Evolutionary conservation across 2,797 vertebrate species (phyloP), one percentile per base, ranked within the genome.

Genomic region (Rhinogobio ventralis): DNA sequence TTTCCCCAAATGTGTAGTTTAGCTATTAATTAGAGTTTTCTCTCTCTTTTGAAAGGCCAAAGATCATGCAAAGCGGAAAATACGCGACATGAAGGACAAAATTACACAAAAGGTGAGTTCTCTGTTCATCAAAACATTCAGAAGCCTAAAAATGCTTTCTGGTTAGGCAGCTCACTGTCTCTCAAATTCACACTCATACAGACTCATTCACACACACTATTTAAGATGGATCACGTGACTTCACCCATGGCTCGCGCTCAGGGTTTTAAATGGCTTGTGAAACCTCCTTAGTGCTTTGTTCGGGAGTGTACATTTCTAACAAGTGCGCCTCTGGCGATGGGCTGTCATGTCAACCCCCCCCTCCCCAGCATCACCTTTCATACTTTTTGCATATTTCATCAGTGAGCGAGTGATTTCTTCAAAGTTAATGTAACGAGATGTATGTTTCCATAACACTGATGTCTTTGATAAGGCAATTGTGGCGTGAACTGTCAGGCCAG

Each of bases 11-110:
- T 36, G 1, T 73, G 14, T 30, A 20, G 36, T 39, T 62, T 39
- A 33, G 55, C n/a, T 30, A 28, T 45, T 30, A 15, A 64, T 2
- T 73, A 73, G 3, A 17, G 28, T 49, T 84, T 84, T 77, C 69
- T 82, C 69, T 82, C 71, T 68, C 57, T 79, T 51, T 81, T 89
- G 79, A 87, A 91, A 99, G 98, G 97, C 97, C 92, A 98, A 97
- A 95, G 96, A 92, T 92, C 97, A 99, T 23, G 97, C 98, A 60
- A 99, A 95, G 90, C 96, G 96, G 93, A 97, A 98, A 86, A 96
- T 99, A 86, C 96, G 94, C 86, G 97, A 97, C 90, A 95, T 99
- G 91, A 98, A 95, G 95, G 97, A 95, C 93, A 96, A 96, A 90
- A 96, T 99, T 23, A 97, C 96, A 92, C 95, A 96, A 64, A 97